Conservation (phyloP, 35 echinoderm and acorn worm genomes). For the Strongylocentrotus purpuratus region DNA sequence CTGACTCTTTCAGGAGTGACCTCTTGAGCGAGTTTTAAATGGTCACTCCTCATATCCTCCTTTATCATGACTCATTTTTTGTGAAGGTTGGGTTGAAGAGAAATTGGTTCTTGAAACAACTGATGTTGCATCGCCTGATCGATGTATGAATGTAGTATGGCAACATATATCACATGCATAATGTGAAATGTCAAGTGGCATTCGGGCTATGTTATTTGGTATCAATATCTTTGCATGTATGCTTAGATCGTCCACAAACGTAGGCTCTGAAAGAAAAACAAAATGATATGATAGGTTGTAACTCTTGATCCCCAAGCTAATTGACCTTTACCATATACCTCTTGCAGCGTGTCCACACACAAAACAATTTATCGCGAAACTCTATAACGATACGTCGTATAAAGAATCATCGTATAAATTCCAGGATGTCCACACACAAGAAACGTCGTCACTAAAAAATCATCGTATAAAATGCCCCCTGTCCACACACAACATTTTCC, state of each 20-base stretch:
- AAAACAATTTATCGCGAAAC: too few relatives aligned
- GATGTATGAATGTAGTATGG: not conserved
- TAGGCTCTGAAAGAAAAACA: not conserved
- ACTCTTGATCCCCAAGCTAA: slow-evolving; percentile 2
- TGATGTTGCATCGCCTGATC: not conserved
- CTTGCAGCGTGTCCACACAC: too few relatives aligned
- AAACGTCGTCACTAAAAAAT: too few relatives aligned
- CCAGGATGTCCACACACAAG: too few relatives aligned
- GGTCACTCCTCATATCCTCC: not conserved
- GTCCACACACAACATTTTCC: too few relatives aligned
- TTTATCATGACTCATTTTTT: not conserved
- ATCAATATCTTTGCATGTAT: not conserved
- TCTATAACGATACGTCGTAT: too few relatives aligned
- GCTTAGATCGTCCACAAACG: not conserved
- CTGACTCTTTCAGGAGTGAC: not conserved
- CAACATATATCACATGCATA: not conserved
- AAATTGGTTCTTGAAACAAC: not conserved
- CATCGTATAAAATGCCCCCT: too few relatives aligned
- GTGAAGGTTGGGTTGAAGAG: not conserved
- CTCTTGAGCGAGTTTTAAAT: not conserved
- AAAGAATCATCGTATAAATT: too few relatives aligned
- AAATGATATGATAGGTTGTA: not conserved
- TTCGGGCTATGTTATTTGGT: not conserved
- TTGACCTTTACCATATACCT: not conserved
- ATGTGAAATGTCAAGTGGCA: slow-evolving; percentile 10